Evolutionary conservation across 2,113 vertebrate species (phyloP).

Genomic region (Esox niger): DNA sequence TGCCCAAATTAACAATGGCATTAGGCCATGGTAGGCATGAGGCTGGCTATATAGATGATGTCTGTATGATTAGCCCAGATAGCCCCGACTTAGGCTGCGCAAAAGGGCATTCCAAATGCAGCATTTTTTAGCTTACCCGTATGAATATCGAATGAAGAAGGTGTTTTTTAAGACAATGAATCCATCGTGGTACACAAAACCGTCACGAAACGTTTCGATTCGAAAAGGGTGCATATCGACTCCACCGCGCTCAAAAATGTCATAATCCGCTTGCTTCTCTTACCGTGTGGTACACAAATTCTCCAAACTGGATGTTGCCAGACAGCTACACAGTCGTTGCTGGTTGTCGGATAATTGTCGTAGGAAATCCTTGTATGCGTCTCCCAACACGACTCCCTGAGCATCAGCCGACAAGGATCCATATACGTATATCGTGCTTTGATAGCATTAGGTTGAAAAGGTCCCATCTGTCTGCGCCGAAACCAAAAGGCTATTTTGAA

Average conservation of each 20-base stretch:
- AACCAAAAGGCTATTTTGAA: background rate
- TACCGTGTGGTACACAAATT: background rate
- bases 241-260: background rate
- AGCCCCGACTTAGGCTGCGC: too few relatives aligned
- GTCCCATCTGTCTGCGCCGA: background rate
- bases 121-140: too few relatives aligned
- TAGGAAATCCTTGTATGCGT: background rate
- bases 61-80: too few relatives aligned
- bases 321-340: background rate
- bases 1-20: too few relatives aligned
- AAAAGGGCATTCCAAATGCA: too few relatives aligned
- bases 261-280: background rate
- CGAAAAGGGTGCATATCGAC: background rate
- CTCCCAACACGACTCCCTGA: background rate
- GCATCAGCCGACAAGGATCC: background rate
- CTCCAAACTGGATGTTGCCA: background rate
- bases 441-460: background rate
- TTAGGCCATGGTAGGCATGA: too few relatives aligned
- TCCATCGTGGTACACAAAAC: background rate
- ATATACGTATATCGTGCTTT: background rate
- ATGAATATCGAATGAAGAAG: background rate
- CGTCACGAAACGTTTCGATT: background rate
- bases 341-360: background rate
- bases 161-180: background rate
- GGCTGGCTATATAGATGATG: too few relatives aligned